Base-by-base conservation (phyloP, 1,140 invertebrate genomes). In the Drosophila arawakana region DNA sequence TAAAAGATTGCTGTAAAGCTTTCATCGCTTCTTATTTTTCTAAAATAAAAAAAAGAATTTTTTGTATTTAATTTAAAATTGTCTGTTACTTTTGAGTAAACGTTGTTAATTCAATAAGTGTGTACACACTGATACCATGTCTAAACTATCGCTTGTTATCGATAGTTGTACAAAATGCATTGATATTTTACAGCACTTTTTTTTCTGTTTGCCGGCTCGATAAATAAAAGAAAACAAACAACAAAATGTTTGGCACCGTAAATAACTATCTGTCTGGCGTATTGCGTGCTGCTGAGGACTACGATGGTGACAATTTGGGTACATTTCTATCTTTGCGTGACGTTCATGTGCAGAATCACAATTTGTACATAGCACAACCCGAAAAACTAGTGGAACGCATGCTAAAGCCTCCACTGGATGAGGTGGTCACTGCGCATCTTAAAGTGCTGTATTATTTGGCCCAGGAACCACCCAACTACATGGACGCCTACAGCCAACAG, bases 401-500 rank as follows among this genome's bases (percentile, higher is more conserved):
- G 78, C 93, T 98, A 71, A 93, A 95, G 52, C 91, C 94, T 25
- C 96, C 97, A 7, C 93, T 97, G 55, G 96, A 97, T 91, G 97
- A 98, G 84, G 93, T 98, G 30, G 94, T 98, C 37, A 93, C 95
- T 62, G 94, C 94, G 47, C 97, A 98, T 92, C 93, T 98, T n/a
- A 96, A 95, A 57, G 90, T 90, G 8, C 65, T 92, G 0, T 92
- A 91, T 18, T 82, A 90, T 8, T 55, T 92, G 37, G 72, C 93
- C 76, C 90, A 92, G 92, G 58, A 94, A 35, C 84, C 84, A 0
- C 74, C 85, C 6, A 95, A 97, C 80, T 96, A 95, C 63, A 93
- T 95, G 63, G 94, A 96, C 76, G 97, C 97, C 5, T 98, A 97
- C 89, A 94, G 94, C 61, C 93, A 95, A 72, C 98, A 99, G 89